A percentile compares a stretch with the other conserved stretches of the same genome.
These are phyloP conservation scores for Agrilus biguttatus DNA, from an alignment of 2,888 invertebrate species.

Conservation along the genomic window DNA sequence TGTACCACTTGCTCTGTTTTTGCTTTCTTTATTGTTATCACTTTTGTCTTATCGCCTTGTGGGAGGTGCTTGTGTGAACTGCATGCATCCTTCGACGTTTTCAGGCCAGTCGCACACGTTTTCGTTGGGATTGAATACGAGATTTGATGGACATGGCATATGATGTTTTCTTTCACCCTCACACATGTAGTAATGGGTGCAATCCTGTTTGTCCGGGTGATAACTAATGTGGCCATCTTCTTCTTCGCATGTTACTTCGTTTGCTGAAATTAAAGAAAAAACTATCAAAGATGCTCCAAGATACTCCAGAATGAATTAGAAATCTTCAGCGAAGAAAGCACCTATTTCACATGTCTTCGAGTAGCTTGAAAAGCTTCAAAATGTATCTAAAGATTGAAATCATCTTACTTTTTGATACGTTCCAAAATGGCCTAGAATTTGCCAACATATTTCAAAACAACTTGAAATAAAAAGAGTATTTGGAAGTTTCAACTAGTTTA, in stretches of 20 bases:
- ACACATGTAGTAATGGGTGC: conserved; percentile 92
- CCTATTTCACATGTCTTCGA: neutral
- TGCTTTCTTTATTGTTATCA: too few relatives aligned
- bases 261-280: conserved; percentile 45
- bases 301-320: neutral
- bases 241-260: conserved; percentile 79
- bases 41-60: conserved; percentile 14
- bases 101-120: conserved; percentile 96
- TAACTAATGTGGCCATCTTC: conserved; percentile 93
- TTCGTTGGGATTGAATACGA: conserved; percentile 84
- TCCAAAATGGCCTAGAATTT: conserved; percentile 1
- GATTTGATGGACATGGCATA: conserved; percentile 87
- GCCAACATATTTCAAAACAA: neutral
- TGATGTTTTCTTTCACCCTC: conserved; percentile 90
- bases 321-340: neutral
- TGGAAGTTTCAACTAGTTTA: too few relatives aligned
- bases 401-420: too few relatives aligned
- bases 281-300: neutral
- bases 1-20: too few relatives aligned
- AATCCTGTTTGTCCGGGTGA: conserved; percentile 79
- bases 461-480: too few relatives aligned
- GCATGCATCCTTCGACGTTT: conserved; percentile 76
- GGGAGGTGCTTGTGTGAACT: conserved; percentile 53
- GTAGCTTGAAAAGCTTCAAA: neutral
- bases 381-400: neutral